Conservation (phyloP, 1,140 invertebrate genomes). For the Battus philenor region DNA sequence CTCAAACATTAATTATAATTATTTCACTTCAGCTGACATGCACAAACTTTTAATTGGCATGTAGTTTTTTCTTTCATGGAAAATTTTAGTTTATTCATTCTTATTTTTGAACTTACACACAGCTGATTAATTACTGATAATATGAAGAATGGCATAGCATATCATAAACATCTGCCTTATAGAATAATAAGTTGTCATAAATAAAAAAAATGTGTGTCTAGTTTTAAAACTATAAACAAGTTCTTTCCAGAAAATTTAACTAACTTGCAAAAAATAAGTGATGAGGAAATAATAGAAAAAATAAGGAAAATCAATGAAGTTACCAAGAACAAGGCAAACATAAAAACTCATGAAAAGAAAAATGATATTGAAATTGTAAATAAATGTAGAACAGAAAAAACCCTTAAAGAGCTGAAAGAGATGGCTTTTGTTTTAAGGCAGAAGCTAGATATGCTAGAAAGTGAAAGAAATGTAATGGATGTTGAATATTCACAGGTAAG, state of each 20-base stretch:
- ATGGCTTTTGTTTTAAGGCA: conserved; percentile 48
- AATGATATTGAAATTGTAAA: conserved; percentile 17
- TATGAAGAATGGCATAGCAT: too few species aligned
- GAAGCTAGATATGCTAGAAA: conserved; percentile 53
- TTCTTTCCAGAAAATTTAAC: conserved; percentile 21
- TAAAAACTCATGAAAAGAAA: conserved; percentile 7
- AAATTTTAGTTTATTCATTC: too few species aligned
- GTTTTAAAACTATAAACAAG: too few species aligned
- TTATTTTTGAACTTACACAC: too few species aligned
- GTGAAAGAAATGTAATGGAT: conserved; percentile 62
- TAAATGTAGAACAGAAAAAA: conserved; percentile 35
- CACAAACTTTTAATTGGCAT: too few species aligned
- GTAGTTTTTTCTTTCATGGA: too few species aligned
- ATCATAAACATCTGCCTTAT: too few species aligned
- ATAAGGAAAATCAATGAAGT: conserved; percentile 31
- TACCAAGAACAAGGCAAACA: conserved; percentile 11
- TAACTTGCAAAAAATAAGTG: conserved; percentile 19
- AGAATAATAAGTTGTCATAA: too few species aligned
- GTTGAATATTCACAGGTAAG: conserved; percentile 58
- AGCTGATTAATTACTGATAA: too few species aligned
- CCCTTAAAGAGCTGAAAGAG: conserved; percentile 61
- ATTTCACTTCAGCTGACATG: too few species aligned
- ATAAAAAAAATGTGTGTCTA: too few species aligned
- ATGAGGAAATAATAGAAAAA: conserved; percentile 34
- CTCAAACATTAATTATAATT: too few species aligned